phyloP scores from a whole-genome alignment of 2,113 vertebrate species.

The Phrynosoma platyrhinos region DNA sequence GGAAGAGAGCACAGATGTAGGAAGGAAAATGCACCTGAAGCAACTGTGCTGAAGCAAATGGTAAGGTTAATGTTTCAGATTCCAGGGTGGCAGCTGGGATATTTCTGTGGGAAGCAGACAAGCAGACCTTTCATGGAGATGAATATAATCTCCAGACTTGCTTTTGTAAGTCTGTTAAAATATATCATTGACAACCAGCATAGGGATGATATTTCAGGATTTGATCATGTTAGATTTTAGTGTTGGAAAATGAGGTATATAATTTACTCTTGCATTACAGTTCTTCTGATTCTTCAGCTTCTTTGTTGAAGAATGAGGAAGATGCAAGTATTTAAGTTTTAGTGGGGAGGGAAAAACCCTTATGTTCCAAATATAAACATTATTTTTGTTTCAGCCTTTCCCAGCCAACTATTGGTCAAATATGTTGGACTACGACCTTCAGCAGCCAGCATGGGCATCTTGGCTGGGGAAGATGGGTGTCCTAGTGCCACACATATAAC shows the following conservation, averaged over 20 bases:
- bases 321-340: background rate
- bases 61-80: background rate
- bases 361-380: background rate
- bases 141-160: background rate
- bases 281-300: background rate
- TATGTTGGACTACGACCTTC: no score
- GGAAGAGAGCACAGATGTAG: background rate
- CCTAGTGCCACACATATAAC: no score
- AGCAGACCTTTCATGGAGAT: background rate
- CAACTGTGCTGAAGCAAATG: background rate
- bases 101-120: background rate
- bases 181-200: background rate
- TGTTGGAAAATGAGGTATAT: background rate
- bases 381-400: background rate
- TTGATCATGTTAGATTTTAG: background rate
- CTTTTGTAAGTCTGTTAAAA: background rate
- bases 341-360: background rate
- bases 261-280: no score
- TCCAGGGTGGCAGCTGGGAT: background rate
- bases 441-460: no score
- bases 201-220: background rate
- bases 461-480: no score
- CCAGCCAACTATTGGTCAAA: no score
- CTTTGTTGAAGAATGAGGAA: background rate
- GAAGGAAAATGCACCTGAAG: background rate